Evolutionary conservation across 2,888 invertebrate species (phyloP).

Genomic region (Tolmerus cingulatus): DNA sequence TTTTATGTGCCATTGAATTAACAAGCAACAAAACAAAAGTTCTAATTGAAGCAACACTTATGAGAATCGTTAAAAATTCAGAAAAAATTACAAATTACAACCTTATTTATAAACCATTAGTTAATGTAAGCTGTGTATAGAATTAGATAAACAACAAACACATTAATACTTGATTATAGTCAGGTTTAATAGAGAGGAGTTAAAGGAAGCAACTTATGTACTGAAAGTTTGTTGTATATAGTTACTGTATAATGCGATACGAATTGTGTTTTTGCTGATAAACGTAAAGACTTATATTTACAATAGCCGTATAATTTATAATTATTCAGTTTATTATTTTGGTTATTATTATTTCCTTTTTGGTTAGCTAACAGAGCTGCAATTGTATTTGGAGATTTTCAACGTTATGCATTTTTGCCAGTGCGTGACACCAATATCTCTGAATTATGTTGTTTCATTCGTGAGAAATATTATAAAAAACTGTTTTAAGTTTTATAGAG

Average conservation of each 20-base stretch:
- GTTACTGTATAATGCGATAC: background rate
- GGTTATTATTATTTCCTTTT: background rate
- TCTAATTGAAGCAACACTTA: background rate
- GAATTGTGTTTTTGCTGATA: conserved; percentile 4
- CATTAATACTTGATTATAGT: background rate
- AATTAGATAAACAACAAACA: background rate
- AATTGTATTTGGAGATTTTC: conserved; percentile 27
- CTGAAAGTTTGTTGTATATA: conserved; percentile 15
- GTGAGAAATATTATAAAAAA: conserved; percentile 12
- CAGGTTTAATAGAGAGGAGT: background rate
- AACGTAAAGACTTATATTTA: conserved; percentile 30
- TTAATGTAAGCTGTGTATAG: background rate
- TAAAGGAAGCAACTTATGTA: background rate
- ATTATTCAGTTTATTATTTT: background rate
- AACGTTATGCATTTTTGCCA: background rate
- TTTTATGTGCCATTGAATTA: conserved; percentile 31
- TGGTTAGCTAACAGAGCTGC: background rate
- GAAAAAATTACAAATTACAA: background rate
- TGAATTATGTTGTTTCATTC: conserved; percentile 17
- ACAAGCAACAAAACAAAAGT: background rate
- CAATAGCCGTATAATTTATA: conserved; percentile 27
- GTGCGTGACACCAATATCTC: background rate
- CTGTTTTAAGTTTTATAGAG: conserved; percentile 40
- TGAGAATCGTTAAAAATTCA: conserved; percentile 36
- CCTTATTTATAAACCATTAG: background rate